Conservation (phyloP, 1,140 invertebrate genomes). For the Chelonus insularis region DNA sequence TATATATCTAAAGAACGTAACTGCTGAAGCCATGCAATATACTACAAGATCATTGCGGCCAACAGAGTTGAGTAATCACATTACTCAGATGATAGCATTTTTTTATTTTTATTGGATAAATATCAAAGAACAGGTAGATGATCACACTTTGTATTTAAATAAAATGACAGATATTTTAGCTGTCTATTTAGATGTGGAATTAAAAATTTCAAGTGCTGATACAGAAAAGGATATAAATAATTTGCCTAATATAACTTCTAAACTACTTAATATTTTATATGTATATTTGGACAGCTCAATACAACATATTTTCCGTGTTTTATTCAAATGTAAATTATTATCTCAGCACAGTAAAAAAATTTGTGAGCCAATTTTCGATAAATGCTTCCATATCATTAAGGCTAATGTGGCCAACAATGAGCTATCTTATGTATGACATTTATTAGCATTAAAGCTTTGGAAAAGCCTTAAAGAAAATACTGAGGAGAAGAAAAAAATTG, state of each 20-base stretch:
- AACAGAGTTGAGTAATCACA: neutral
- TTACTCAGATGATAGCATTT: constrained; percentile 7
- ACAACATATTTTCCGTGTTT: constrained; percentile 48
- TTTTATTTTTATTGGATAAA: constrained; percentile 29
- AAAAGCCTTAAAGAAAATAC: constrained; percentile 39
- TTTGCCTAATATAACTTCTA: constrained; percentile 34
- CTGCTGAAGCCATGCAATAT: neutral
- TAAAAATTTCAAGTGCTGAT: constrained; percentile 35
- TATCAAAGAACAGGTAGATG: constrained; percentile 35
- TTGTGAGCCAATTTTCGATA: constrained; percentile 45
- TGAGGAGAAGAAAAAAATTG: constrained; percentile 40
- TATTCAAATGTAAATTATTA: constrained; percentile 42
- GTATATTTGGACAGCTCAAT: constrained; percentile 53
- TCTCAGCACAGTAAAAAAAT: constrained; percentile 38
- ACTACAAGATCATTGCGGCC: neutral
- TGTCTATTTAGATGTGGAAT: constrained; percentile 48
- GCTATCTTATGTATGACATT: constrained; percentile 45
- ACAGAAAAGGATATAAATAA: constrained; percentile 19
- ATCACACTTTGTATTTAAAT: constrained; percentile 46
- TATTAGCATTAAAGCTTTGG: constrained; percentile 50
- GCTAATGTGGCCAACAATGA: constrained; percentile 34
- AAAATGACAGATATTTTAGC: constrained; percentile 49
- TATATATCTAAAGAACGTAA: constrained; percentile 10
- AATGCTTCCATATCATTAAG: constrained; percentile 39
- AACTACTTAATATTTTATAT: constrained; percentile 43